Percentiles rank a stretch among this genome's conserved stretches.
These are phyloP conservation scores for Gambusia affinis DNA, from an alignment of 2,113 vertebrate genomes.

Conservation along the genomic window DNA sequence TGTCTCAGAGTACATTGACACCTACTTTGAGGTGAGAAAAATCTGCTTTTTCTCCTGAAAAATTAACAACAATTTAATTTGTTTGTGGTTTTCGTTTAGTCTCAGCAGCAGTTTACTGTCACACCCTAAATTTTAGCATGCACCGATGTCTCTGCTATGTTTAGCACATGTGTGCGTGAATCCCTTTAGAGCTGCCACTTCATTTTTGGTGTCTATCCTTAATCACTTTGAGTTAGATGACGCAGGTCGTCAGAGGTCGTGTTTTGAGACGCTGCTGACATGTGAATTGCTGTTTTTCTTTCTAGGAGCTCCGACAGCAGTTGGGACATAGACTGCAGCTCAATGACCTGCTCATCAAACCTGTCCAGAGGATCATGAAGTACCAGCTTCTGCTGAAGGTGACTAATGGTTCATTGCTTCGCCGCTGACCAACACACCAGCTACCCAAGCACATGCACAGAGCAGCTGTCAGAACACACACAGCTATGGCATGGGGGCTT, in stretches of 20 bases:
- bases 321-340: conserved; percentile 91
- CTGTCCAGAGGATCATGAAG: conserved; percentile 95
- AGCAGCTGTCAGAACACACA: conserved; percentile 43
- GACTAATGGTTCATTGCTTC: conserved; percentile 38
- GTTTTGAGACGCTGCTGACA: conserved; percentile 22
- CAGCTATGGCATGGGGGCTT: conserved; percentile 13
- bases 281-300: conserved; percentile 18
- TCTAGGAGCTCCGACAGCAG: conserved; percentile 89
- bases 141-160: conserved; percentile 2
- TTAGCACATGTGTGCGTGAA: neutral
- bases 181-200: conserved; percentile 30
- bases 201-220: conserved; percentile 25
- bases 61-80: neutral
- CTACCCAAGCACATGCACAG: conserved; percentile 4
- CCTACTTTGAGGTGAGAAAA: conserved; percentile 90
- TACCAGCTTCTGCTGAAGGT: conserved; percentile 95
- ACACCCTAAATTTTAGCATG: conserved; percentile 4
- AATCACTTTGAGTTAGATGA: conserved; percentile 4
- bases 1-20: conserved; percentile 92
- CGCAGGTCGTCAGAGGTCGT: conserved; percentile 1
- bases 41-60: neutral
- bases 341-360: conserved; percentile 93
- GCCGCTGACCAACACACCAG: conserved; percentile 33
- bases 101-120: neutral
- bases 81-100: neutral